phyloP scores from a whole-genome alignment of 2,797 vertebrate genomes.

The Hylomyscus alleni region DNA sequence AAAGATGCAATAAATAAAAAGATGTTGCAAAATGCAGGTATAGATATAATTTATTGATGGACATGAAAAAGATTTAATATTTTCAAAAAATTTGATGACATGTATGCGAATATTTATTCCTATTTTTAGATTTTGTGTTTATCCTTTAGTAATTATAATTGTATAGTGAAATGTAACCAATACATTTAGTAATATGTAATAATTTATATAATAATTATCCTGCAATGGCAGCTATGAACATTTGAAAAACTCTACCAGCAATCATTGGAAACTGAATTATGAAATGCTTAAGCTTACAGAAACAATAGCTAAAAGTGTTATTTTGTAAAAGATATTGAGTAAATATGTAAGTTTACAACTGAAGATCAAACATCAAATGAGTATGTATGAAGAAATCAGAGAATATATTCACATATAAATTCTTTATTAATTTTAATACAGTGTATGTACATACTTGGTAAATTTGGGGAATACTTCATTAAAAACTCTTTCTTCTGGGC shows the following conservation, averaged over 20 bases:
- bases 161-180: neutral
- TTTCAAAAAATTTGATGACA: neutral
- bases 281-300: neutral
- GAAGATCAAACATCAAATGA: neutral
- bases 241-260: neutral
- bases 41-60: constrained; percentile 64
- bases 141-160: neutral
- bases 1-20: neutral
- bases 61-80: constrained; percentile 69
- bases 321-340: neutral
- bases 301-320: neutral
- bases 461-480: neutral
- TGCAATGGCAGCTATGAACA: neutral
- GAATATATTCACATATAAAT: neutral
- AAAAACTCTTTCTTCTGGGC: neutral
- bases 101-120: neutral
- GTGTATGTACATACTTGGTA: neutral
- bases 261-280: neutral
- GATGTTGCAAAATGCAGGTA: neutral
- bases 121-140: neutral
- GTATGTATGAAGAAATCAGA: neutral
- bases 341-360: neutral
- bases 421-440: neutral
- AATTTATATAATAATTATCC: neutral
- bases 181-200: neutral